These are phyloP conservation scores for Pimpla rufipes DNA, from an alignment of 2,888 invertebrate species.

Conservation along the genomic window DNA sequence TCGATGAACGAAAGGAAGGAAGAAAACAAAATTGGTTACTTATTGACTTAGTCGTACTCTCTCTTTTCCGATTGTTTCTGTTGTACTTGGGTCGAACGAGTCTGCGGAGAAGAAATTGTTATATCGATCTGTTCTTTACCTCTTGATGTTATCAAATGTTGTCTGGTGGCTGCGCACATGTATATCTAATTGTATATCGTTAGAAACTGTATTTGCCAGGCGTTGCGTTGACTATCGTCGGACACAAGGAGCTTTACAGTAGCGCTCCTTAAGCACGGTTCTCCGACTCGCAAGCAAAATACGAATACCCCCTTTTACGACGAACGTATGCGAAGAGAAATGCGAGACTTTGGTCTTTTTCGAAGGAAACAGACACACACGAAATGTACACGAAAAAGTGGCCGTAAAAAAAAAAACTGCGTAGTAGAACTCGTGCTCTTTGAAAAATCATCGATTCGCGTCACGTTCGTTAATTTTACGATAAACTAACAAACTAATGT, in stretches of 20 bases:
- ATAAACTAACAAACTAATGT: slow-evolving; percentile 69
- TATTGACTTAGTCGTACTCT: slow-evolving; percentile 55
- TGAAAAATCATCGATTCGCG: slow-evolving; percentile 83
- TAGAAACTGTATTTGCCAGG: slow-evolving; percentile 22
- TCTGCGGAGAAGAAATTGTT: slow-evolving; percentile 56
- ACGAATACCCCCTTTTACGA: slow-evolving; percentile 64
- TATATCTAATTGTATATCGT: slow-evolving; percentile 51
- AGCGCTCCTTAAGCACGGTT: slow-evolving; percentile 17
- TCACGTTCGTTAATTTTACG: slow-evolving; percentile 70
- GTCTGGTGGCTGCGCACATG: slow-evolving; percentile 57
- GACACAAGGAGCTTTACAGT: not conserved
- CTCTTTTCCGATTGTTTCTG: slow-evolving; percentile 42
- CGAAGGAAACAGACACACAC: slow-evolving; percentile 11
- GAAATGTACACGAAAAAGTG: not conserved
- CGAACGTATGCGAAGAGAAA: slow-evolving; percentile 64
- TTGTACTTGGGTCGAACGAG: slow-evolving; percentile 45
- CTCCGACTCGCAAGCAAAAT: slow-evolving; percentile 42
- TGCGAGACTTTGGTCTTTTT: slow-evolving; percentile 17
- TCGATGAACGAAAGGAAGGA: slow-evolving; percentile 44
- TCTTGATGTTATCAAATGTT: slow-evolving; percentile 62
- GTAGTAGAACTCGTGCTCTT: slow-evolving; percentile 83
- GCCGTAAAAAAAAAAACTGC: slow-evolving; percentile 41
- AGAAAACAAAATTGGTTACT: slow-evolving; percentile 43
- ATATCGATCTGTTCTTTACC: slow-evolving; percentile 32
- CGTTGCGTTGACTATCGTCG: slow-evolving; percentile 34